Percentiles rank a stretch among this genome's conserved stretches.
Evolutionary conservation across 1,140 invertebrate genomes (phyloP).

Genomic region (Zeugodacus cucurbitae): DNA sequence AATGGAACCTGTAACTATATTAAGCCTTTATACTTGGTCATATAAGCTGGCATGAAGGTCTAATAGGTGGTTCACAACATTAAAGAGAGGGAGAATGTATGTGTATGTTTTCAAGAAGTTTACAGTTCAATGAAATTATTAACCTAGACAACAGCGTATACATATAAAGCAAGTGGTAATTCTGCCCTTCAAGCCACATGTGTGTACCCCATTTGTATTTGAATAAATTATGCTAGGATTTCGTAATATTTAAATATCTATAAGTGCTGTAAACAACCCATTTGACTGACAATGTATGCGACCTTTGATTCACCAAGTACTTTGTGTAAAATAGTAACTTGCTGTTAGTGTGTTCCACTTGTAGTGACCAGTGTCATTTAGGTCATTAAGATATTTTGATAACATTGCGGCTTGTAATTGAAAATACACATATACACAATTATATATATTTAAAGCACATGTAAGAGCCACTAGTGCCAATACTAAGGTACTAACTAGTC

Average conservation of each 20-base stretch:
- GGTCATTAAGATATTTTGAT: constrained; percentile 5
- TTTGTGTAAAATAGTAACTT: neutral
- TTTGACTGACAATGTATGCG: neutral
- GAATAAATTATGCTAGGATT: neutral
- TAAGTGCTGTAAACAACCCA: neutral
- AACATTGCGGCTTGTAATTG: constrained; percentile 1
- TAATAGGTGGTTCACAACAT: neutral
- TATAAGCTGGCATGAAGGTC: too few relatives aligned
- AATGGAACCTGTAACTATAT: too few relatives aligned
- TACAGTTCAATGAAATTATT: neutral
- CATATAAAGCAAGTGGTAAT: neutral
- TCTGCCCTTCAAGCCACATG: neutral
- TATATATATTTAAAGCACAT: neutral
- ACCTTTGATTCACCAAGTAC: neutral
- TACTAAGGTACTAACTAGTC: neutral
- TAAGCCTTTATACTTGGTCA: too few relatives aligned
- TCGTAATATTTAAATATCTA: neutral
- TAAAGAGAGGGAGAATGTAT: neutral
- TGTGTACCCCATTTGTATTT: neutral
- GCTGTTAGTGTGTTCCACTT: neutral
- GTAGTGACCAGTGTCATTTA: neutral
- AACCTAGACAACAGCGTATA: neutral
- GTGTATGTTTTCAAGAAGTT: neutral
- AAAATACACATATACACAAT: neutral
- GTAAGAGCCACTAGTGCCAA: neutral